Conservation (phyloP, 2,113 vertebrate species). For the Erythrocercus mccallii region DNA sequence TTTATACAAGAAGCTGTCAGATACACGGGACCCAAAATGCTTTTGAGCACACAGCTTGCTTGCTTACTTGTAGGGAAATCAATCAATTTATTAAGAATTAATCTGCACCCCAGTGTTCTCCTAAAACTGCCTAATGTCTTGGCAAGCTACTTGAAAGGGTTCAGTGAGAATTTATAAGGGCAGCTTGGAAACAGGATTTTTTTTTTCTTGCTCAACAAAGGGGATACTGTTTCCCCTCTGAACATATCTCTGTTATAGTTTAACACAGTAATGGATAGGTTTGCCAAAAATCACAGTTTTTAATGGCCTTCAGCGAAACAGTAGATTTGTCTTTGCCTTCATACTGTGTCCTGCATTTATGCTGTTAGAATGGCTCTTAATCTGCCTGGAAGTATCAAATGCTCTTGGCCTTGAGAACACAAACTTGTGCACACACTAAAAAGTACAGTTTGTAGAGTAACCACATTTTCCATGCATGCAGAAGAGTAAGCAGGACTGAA, state of each 20-base stretch:
- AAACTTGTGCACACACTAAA: constrained; percentile 1
- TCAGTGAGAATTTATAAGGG: constrained; percentile 72
- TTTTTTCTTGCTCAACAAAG: constrained; percentile 66
- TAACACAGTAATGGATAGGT: constrained; percentile 54
- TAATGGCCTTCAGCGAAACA: constrained; percentile 71
- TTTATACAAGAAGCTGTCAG: constrained; percentile 40
- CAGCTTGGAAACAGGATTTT: constrained; percentile 55
- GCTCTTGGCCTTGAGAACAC: constrained; percentile 40
- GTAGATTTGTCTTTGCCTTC: constrained; percentile 67
- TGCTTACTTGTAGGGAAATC: constrained; percentile 63
- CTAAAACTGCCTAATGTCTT: constrained; percentile 74
- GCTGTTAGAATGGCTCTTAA: constrained; percentile 43
- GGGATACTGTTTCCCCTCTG: constrained; percentile 72
- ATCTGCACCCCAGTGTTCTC: constrained; percentile 66
- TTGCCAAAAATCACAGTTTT: constrained; percentile 76
- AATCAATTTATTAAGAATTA: constrained; percentile 74
- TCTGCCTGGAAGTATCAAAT: constrained; percentile 64
- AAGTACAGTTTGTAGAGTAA: background rate
- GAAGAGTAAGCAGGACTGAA: constrained; percentile 17
- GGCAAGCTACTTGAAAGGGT: constrained; percentile 74
- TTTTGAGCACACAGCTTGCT: constrained; percentile 22
- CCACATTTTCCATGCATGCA: constrained; percentile 17
- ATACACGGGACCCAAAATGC: constrained; percentile 22
- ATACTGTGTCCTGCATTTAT: constrained; percentile 53
- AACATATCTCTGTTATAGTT: constrained; percentile 69